Base-by-base conservation (phyloP, 2,888 invertebrate species). In the Polia nebulosa region DNA sequence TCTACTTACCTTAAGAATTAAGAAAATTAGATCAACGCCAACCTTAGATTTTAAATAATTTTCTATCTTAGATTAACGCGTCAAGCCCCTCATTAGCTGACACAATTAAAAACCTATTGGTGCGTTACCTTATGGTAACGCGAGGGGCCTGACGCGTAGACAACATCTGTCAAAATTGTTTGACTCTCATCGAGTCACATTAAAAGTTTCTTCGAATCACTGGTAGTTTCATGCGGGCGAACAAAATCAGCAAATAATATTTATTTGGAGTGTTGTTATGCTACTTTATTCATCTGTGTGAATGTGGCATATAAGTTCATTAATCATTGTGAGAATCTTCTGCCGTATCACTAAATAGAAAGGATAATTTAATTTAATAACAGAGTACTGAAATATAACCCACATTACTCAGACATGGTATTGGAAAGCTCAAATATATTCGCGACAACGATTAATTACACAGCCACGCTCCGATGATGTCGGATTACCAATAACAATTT, bases 401-500 rank as follows among this genome's bases (percentile, higher is more conserved):
- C 32, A 52, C 25, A 68, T 67, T 68, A 61, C 53, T 57, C 56
- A 59, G 49, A 65, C 53, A 84, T 65, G 53, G 52, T 57, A 65
- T 71, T 82, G 58, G 80, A 82, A 84, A 82, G 84, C 69, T 66
- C 69, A 69, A 76, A 76, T 72, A 82, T 64, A 34, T 57, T 60
- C 47, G 51, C 65, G 63, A 76, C 65, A 80, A 76, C 71, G 72
- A 86, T 87, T 81, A 76, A 87, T 87, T 80, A 80, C 61, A 68
- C 55, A 41, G 72, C 60, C 66, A 72, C 79, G 83, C 62, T 81
- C 49, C 58, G 78, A 72, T 82, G 81, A 76, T 65, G 62, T 71
- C 62, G 69, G 79, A 82, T 84, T 83, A 82, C 59, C 70, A 70
- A 81, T 83, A 76, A 78, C 72, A 69, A 81, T 81, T 81, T 75